These are phyloP conservation scores for Onychostoma macrolepis DNA, from an alignment of 2,113 vertebrate genomes.

Conservation along the genomic window DNA sequence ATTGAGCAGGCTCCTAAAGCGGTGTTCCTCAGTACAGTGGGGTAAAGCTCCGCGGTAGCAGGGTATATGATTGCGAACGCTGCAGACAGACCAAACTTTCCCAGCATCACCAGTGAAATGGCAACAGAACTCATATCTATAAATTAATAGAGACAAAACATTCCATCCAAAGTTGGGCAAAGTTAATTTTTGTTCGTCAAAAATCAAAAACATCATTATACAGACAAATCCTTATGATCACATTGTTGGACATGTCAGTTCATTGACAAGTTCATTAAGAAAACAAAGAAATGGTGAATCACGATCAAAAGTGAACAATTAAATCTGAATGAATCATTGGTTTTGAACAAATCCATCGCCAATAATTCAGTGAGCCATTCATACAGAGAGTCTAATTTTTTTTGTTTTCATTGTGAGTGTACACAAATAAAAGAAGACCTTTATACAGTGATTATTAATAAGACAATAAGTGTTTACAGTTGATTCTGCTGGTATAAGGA, in stretches of 20 bases:
- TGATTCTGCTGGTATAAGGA: too few relatives aligned
- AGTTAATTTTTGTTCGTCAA: background rate
- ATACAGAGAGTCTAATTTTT: too few relatives aligned
- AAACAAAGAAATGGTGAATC: background rate
- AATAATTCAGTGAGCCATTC: too few relatives aligned
- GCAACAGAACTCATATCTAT: constrained; percentile 77
- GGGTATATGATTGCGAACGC: constrained; percentile 87
- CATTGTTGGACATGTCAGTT: background rate
- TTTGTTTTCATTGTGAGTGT: too few relatives aligned
- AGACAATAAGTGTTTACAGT: too few relatives aligned
- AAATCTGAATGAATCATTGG: too few relatives aligned
- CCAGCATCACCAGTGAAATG: constrained; percentile 85
- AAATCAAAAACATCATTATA: background rate
- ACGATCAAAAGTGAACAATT: too few relatives aligned
- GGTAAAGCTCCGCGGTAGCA: constrained; percentile 90
- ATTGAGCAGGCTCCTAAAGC: constrained; percentile 86
- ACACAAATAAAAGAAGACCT: too few relatives aligned
- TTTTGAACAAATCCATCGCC: too few relatives aligned
- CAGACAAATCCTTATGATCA: background rate
- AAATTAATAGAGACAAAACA: background rate
- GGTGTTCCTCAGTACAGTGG: constrained; percentile 87
- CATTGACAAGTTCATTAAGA: background rate
- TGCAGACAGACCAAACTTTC: constrained; percentile 87
- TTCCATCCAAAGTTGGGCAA: background rate
- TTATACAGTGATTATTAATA: too few relatives aligned